Percentiles rank a stretch among this genome's conserved stretches.
Evolutionary conservation across 2,113 vertebrate species (phyloP).

Genomic region (Ploceus nigricollis): DNA sequence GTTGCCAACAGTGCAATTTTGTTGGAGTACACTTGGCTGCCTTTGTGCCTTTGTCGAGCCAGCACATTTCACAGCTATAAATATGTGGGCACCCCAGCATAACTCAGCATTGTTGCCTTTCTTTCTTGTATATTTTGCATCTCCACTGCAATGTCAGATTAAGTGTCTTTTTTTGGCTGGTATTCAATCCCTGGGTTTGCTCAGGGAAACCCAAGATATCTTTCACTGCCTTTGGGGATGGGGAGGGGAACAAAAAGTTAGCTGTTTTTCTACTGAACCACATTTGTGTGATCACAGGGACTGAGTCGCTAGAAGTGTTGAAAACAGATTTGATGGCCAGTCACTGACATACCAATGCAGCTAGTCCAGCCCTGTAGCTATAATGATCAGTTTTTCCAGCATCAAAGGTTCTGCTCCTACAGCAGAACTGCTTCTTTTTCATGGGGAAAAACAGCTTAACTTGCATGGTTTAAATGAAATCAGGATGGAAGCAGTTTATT

Average conservation of each 20-base stretch:
- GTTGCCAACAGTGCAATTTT: not conserved
- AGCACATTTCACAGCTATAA: slow-evolving; percentile 23
- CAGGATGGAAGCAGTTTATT: not conserved
- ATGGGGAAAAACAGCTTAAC: not conserved
- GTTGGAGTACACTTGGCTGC: not conserved
- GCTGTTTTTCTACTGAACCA: not conserved
- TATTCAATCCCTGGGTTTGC: not conserved
- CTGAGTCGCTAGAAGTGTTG: not conserved
- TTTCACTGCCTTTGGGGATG: not conserved
- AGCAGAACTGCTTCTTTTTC: not conserved
- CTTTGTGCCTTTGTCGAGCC: not conserved
- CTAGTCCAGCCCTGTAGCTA: not conserved
- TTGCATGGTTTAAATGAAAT: not conserved
- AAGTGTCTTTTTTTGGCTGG: not conserved
- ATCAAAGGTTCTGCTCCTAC: not conserved
- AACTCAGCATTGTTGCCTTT: not conserved
- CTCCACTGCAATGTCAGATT: not conserved
- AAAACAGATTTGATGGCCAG: not conserved
- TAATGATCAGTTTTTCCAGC: not conserved
- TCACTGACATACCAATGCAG: not conserved
- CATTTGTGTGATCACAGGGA: not conserved
- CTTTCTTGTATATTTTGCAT: not conserved
- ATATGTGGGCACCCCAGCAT: not conserved
- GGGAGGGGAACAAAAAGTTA: not conserved
- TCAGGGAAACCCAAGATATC: not conserved